These are phyloP conservation scores for Halichoeres trimaculatus DNA, from an alignment of 2,113 vertebrate genomes.

Conservation along the genomic window DNA sequence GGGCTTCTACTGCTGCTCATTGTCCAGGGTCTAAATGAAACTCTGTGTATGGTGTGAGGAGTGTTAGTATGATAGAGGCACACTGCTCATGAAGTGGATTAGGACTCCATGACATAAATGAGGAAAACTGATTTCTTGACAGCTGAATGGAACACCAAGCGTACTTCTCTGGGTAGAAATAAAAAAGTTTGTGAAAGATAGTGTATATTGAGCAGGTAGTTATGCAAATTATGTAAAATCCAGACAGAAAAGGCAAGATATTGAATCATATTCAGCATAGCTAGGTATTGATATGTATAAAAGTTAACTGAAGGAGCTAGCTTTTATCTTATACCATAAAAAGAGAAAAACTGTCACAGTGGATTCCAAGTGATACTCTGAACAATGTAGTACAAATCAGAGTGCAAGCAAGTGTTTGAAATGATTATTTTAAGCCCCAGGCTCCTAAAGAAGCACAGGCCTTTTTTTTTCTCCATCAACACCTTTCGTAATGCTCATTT, in stretches of 20 bases:
- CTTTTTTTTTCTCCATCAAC: conserved; percentile 42
- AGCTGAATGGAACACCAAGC: too few species aligned
- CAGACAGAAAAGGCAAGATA: too few species aligned
- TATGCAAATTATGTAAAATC: too few species aligned
- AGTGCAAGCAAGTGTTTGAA: not conserved
- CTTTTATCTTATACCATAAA: conserved; percentile 23
- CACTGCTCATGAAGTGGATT: conserved; percentile 19
- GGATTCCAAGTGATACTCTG: conserved; percentile 10
- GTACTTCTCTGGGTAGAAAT: too few species aligned
- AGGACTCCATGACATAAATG: not conserved
- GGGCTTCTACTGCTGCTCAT: conserved; percentile 77
- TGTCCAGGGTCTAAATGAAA: conserved; percentile 71
- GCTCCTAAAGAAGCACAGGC: conserved; percentile 23
- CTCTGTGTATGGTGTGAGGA: conserved; percentile 55
- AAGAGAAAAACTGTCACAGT: not conserved
- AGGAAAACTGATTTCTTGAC: too few species aligned
- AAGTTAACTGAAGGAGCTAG: not conserved
- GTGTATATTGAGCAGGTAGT: too few species aligned
- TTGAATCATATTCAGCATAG: too few species aligned
- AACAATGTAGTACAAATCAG: not conserved
- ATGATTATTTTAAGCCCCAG: not conserved
- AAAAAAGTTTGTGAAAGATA: too few species aligned
- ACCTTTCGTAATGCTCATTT: conserved; percentile 45
- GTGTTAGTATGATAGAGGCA: conserved; percentile 50
- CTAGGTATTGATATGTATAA: conserved; percentile 25